Base-by-base conservation (phyloP, 2,888 invertebrate species). In the Rhingia campestris region DNA sequence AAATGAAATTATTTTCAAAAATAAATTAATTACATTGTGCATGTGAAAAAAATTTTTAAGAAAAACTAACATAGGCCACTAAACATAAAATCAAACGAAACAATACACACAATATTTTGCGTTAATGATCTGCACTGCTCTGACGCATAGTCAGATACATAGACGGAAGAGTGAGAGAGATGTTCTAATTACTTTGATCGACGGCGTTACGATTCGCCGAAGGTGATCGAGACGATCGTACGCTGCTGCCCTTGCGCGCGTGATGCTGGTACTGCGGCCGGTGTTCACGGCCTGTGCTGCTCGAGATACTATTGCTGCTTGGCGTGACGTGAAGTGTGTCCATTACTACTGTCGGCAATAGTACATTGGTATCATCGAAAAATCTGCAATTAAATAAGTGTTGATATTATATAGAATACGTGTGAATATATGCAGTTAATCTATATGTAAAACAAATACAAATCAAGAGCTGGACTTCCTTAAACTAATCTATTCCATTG, bases 151-250 rank as follows among this genome's bases (percentile, higher is more conserved):
- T 53, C 56, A 54, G 9, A 32, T 47, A 66, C 47, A 56, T 45
- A 61, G 59, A 72, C 66, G 45, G 72, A 9, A 64, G 45, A 58
- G n/a, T 49, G 45, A 45, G 63, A 66, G 61, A 45, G 74, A 72
- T 49, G 63, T 69, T 73, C 53, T 86, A 89, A 87, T 89, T 89
- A 90, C 90, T 91, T 89, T 89, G 89, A 86, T 91, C 90, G 73
- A 76, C 72, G 79, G 87, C 88, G 79, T 88, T 89, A 74, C 90
- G 88, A 81, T 88, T 89, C 72, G 89, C 88, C 64, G 90, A 90
- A 74, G 90, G 90, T 22, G 91, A 91, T 88, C 90, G 89, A 85
- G 91, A 91, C 81, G 89, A 86, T 74, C 91, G 88, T 64, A 89
- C 87, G 70, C 84, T 87, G 67, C 54, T 86, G 66, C 79, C 81